Conservation (phyloP, 2,797 vertebrate genomes). For the Typhlichthys subterraneus region DNA sequence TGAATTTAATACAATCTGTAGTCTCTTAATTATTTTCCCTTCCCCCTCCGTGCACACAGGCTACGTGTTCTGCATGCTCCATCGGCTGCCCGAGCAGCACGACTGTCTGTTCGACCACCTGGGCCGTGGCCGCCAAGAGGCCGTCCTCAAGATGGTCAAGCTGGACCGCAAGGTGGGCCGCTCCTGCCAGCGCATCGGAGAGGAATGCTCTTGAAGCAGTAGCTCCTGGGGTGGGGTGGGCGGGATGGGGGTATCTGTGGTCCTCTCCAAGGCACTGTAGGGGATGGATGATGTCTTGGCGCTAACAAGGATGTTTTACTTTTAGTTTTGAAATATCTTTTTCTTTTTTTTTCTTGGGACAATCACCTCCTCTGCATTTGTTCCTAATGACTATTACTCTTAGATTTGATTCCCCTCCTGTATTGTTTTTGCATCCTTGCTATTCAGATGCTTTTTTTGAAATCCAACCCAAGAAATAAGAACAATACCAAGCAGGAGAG, state of each 20-base stretch:
- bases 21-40: neutral
- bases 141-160: slow-evolving; percentile 96
- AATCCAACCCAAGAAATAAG: slow-evolving; percentile 40
- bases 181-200: slow-evolving; percentile 95
- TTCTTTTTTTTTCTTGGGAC: slow-evolving; percentile 45
- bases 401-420: slow-evolving; percentile 7
- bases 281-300: slow-evolving; percentile 15
- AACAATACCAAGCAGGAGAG: slow-evolving; percentile 72
- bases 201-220: slow-evolving; percentile 88
- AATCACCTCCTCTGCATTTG: slow-evolving; percentile 29
- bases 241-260: no score
- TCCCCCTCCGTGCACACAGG: slow-evolving; percentile 64
- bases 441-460: slow-evolving; percentile 66
- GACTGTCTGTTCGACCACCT: slow-evolving; percentile 94
- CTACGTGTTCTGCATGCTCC: slow-evolving; percentile 94
- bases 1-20: no score
- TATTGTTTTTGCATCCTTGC: slow-evolving; percentile 55
- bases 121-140: slow-evolving; percentile 93
- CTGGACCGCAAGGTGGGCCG: slow-evolving; percentile 95
- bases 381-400: slow-evolving; percentile 44
- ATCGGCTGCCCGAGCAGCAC: slow-evolving; percentile 94
- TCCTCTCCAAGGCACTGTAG: slow-evolving; percentile 1
- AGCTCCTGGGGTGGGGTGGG: no score
- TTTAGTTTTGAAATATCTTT: neutral
- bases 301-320: slow-evolving; percentile 47